Percentiles rank a stretch among this genome's conserved stretches.
Conservation (phyloP, 2,888 invertebrate genomes). For the Clivina fossor region DNA sequence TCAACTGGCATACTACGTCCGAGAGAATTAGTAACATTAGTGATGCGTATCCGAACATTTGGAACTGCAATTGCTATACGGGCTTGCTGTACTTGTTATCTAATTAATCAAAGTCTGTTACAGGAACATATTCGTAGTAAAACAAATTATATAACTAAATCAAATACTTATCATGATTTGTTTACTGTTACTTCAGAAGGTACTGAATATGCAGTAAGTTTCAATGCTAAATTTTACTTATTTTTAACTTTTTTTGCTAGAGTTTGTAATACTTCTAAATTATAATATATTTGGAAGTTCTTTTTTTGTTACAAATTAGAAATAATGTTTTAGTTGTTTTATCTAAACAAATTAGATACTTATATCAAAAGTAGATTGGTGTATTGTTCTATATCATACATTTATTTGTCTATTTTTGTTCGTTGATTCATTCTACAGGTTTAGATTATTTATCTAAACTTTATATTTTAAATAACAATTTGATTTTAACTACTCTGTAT, state of each 20-base stretch:
- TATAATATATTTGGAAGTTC: too few species aligned
- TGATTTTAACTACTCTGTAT: too few species aligned
- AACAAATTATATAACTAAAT: neutral
- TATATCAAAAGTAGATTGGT: too few species aligned
- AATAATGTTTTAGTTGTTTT: too few species aligned
- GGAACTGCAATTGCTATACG: slow-evolving; percentile 5
- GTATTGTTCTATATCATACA: too few species aligned
- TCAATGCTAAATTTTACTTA: neutral
- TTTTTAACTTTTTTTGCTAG: neutral
- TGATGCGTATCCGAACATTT: neutral
- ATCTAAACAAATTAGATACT: too few species aligned
- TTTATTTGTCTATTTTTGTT: too few species aligned
- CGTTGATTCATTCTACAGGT: too few species aligned
- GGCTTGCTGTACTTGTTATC: neutral
- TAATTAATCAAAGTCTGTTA: slow-evolving; percentile 6
- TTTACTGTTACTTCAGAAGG: slow-evolving; percentile 1
- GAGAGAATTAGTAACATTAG: neutral
- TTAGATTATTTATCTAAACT: too few species aligned
- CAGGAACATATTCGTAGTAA: neutral
- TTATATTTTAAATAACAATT: too few species aligned
- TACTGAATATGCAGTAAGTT: slow-evolving; percentile 9
- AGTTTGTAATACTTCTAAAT: too few species aligned
- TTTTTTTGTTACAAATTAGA: too few species aligned
- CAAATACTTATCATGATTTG: neutral
- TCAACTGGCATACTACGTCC: neutral